Base-by-base conservation (phyloP, 2,797 vertebrate genomes). In the Apogon hyalosoma region DNA sequence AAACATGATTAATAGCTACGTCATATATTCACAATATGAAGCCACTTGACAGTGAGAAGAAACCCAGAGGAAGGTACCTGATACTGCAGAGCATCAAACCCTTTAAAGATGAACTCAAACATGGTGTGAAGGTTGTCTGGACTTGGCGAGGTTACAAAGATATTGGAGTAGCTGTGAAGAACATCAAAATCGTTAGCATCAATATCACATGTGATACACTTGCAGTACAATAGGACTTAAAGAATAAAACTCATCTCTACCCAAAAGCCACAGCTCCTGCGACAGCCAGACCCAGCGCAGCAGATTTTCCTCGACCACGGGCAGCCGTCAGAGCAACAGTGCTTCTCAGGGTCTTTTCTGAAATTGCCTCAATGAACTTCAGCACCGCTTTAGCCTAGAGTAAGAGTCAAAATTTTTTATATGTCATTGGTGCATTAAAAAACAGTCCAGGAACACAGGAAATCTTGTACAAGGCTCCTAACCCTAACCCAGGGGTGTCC, bases 41-140 rank as follows among this genome's bases (percentile, higher is more conserved):
- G 28, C 6, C 3, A 11, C 0, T 18, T 6, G 15, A 43, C n/a
- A 11, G 7, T 39, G 2, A 67, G 36, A 50, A 18, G 28, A 55
- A 3, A 14, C 2, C 24, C 5, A 31, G 14, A 19, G 15, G 15
- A 1, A 28, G 77, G 78, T 77, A 99, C 97, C 96, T 99, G 95
- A 84, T 98, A 99, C 67, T 97, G 96, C 54, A 99, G 91, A 0
- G 94, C 92, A 83, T 99, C 98, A 67, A 99, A 99, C 48, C 98
- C 98, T 92, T 99, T 99, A 87, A 99, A 99, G 58, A 99, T 92
- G 84, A 99, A 99, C 74, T 99, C 97, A 90, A 99, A 99, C 66
- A 99, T 92, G 6, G 98, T 99, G 77, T 97, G 96, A 53, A 99
- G 95, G 85, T 99, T 99, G 88, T 99, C 98, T 0, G 98, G 98